A percentile compares a stretch with the other conserved stretches of the same genome.
These are phyloP conservation scores for Danio albolineatus DNA, from an alignment of 2,797 vertebrate species.

Conservation along the genomic window DNA sequence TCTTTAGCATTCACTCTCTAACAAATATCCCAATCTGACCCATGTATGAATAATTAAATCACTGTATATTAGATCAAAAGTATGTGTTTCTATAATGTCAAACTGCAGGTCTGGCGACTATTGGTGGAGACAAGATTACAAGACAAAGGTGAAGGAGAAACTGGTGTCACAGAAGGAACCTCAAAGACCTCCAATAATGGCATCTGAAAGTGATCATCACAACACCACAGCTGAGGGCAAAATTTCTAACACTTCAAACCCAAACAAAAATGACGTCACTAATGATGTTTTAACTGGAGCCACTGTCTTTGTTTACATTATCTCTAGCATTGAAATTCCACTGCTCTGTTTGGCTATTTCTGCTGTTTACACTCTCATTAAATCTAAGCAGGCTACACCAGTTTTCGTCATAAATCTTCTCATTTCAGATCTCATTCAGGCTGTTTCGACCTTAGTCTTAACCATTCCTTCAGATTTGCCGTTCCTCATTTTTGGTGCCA, in stretches of 20 bases:
- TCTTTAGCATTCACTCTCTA: too few species aligned
- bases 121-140: too few species aligned
- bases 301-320: not conserved
- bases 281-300: too few species aligned
- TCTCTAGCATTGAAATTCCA: not conserved
- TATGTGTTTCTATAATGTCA: too few species aligned
- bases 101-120: too few species aligned
- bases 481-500: fast-evolving
- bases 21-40: too few species aligned
- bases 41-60: too few species aligned
- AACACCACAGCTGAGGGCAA: not conserved
- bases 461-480: too few species aligned
- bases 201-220: not conserved
- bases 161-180: not conserved
- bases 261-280: not conserved
- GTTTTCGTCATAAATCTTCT: constrained; percentile 1
- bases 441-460: not conserved
- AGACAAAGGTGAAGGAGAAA: too few species aligned
- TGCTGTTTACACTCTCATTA: not conserved
- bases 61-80: too few species aligned
- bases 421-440: not conserved
- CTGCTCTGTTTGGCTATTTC: not conserved
- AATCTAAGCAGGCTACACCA: not conserved
- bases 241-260: not conserved
- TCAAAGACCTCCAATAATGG: not conserved